Conservation (phyloP, 2,797 vertebrate species). For the Caiman crocodilus region DNA sequence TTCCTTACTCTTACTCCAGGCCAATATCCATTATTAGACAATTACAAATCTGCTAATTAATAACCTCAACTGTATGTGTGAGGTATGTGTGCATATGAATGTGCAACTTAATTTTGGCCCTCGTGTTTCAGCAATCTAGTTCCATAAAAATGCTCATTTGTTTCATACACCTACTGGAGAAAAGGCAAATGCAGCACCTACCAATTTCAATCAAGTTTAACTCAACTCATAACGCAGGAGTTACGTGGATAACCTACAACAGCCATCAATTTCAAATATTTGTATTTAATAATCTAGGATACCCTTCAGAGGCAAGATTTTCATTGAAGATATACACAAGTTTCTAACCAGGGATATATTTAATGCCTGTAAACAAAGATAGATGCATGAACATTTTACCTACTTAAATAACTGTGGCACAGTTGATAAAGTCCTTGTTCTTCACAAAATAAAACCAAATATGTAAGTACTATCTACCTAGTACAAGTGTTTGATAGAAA, state of each 20-base stretch:
- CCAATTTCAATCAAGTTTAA: neutral
- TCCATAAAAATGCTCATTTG: neutral
- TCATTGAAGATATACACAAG: neutral
- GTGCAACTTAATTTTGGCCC: neutral
- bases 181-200: neutral
- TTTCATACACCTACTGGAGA: neutral
- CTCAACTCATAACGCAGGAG: neutral
- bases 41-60: too few species aligned
- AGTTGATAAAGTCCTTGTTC: neutral
- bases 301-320: neutral
- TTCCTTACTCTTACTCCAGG: neutral
- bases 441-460: neutral
- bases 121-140: neutral
- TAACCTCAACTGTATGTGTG: too few species aligned
- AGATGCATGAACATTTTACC: neutral
- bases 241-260: neutral
- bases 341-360: neutral
- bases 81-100: too few species aligned
- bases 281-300: neutral
- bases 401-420: neutral
- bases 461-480: neutral
- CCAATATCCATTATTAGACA: too few species aligned
- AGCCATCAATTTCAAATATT: neutral
- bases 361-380: neutral
- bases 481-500: neutral